phyloP scores from a whole-genome alignment of 1,140 invertebrate genomes.

The Drosophila micromelanica region DNA sequence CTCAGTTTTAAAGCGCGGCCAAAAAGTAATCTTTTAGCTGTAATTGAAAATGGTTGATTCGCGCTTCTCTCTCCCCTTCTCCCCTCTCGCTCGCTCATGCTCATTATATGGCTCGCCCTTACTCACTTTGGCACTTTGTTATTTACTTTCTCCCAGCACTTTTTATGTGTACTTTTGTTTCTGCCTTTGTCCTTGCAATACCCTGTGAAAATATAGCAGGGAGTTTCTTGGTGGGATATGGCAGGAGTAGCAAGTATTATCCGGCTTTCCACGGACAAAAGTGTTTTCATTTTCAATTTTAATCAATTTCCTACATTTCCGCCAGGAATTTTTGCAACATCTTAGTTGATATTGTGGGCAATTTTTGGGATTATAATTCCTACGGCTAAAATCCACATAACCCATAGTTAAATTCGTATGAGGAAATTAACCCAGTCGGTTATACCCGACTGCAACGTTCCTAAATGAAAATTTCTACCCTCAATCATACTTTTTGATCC shows the following conservation, averaged over 20 bases:
- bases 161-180: constrained; percentile 25
- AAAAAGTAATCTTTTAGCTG: constrained; percentile 47
- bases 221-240: background rate
- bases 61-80: background rate
- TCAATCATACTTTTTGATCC: background rate
- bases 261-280: background rate
- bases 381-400: too few relatives aligned
- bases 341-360: too few relatives aligned
- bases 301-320: too few relatives aligned
- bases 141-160: constrained; percentile 7
- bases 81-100: background rate
- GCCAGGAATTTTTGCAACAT: too few relatives aligned
- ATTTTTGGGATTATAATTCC: too few relatives aligned
- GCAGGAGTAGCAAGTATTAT: background rate
- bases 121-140: background rate
- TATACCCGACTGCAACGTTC: too few relatives aligned
- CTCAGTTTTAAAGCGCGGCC: constrained; percentile 12
- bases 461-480: background rate
- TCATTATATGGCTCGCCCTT: background rate
- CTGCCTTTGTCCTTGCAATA: constrained; percentile 40
- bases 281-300: too few relatives aligned
- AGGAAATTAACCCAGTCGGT: too few relatives aligned
- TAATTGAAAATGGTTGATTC: constrained; percentile 47
- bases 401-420: too few relatives aligned
- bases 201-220: constrained; percentile 5